Evolutionary conservation across 2,888 invertebrate genomes (phyloP).

Genomic region (Dicroscelio sp.): DNA sequence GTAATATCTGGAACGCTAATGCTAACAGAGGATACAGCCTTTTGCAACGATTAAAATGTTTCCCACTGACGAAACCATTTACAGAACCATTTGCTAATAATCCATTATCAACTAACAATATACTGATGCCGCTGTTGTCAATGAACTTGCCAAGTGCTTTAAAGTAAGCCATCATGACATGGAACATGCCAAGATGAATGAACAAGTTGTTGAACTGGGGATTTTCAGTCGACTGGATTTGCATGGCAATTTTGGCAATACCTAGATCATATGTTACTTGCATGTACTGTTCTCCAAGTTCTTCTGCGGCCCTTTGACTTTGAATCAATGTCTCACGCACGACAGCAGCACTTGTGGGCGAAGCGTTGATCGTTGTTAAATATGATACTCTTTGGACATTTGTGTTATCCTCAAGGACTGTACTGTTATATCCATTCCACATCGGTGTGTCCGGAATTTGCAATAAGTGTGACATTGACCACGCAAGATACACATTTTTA

Average conservation of each 20-base stretch:
- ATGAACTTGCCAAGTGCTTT: slow-evolving; percentile 88
- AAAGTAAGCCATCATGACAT: slow-evolving; percentile 85
- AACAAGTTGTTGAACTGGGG: slow-evolving; percentile 83
- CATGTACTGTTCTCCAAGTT: slow-evolving; percentile 75
- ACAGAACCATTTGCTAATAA: slow-evolving; percentile 83
- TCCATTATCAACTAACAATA: slow-evolving; percentile 79
- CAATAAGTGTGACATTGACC: slow-evolving; percentile 82
- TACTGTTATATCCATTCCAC: slow-evolving; percentile 88
- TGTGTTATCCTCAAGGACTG: slow-evolving; percentile 79
- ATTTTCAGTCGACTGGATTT: slow-evolving; percentile 83
- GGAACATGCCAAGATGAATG: slow-evolving; percentile 85
- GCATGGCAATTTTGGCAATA: slow-evolving; percentile 84
- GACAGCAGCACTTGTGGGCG: slow-evolving; percentile 85
- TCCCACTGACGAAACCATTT: slow-evolving; percentile 77
- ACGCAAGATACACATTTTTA: slow-evolving; percentile 51
- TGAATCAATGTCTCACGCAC: slow-evolving; percentile 82
- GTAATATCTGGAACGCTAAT: slow-evolving; percentile 74
- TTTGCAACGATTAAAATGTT: slow-evolving; percentile 81
- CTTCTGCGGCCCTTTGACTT: slow-evolving; percentile 73
- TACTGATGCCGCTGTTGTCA: slow-evolving; percentile 82
- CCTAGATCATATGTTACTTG: slow-evolving; percentile 85
- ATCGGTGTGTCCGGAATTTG: slow-evolving; percentile 85
- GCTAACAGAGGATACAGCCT: slow-evolving; percentile 63
- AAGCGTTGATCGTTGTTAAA: slow-evolving; percentile 87
- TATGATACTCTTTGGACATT: slow-evolving; percentile 85